Base-by-base conservation (phyloP, 2,888 invertebrate genomes). In the Euplexia lucipara region DNA sequence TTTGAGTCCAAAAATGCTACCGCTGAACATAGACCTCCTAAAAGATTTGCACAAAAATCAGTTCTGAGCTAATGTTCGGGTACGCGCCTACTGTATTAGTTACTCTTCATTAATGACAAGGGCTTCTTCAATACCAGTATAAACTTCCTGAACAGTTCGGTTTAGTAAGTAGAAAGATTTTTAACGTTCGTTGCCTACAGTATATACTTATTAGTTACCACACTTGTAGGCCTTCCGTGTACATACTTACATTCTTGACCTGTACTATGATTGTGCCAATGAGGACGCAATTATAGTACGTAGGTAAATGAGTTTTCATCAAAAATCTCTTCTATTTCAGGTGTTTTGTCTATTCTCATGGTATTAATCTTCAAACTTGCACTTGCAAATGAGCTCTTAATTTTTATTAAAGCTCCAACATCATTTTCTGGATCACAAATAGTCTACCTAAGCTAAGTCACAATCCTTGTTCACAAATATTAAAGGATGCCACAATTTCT, bases 381-480 rank as follows among this genome's bases (percentile, higher is more conserved):
- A n/a, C n/a, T n/a, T 26, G 5, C 26, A 10, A 18, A 26, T 10
- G 0, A 10, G 10, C 32, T 61, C 26, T 47, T 41, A 10, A 52
- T 41, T 37, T 45, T 32, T 7, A n/a, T 32, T 22, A 12, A 32
- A 45, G 22, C 9, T 47, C 8, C 16, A 39, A n/a, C 45, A 1
- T 22, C 20, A 59, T 41, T 34, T 42, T 35, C 52, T 45, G 2
- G 16, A 30, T 20, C 20, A 3, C 32, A 39, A 6, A 34, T 18
- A 48, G 2, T 20, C 6, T 9, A n/a, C 48, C 42, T n/a, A 26
- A 30, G 48, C 53, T 49, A 45, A 62, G 26, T 32, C 39, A 20
- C n/a, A 56, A 57, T 52, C 47, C 66, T 37, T 32, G 75, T 70
- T 58, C 32, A 48, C 51, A 53, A 10, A 30, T 56, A 42, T 44